Evolutionary conservation across 37 sponge, comb jelly and placozoan genomes (phyloP), one percentile per base, ranked within the genome.

Genomic region (Chondrosia reniformis): DNA sequence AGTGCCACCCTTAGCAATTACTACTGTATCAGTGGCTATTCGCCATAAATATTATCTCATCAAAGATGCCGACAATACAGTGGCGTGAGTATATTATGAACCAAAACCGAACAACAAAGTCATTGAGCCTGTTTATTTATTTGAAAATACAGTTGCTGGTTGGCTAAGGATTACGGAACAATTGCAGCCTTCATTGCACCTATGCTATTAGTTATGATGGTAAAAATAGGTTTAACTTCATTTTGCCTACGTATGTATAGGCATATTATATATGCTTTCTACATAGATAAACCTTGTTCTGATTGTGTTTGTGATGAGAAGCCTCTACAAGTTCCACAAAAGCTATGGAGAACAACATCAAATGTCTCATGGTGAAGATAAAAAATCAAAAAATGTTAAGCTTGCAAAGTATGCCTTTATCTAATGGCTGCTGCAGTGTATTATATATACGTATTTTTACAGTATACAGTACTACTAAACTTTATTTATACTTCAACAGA

Each of bases 131-230:
- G 15, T 10, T 19, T 15, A 10, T 15, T 19, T 15, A 49, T 56
- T 24, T 56, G 58, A 24, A 56, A 56, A 28, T 40, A 5, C n/a
- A 69, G 72, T 3, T 69, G 72, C 72, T 69, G 72, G 72, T 7
- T 69, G 72, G 39, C 72, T 1, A 34, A 25, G 41, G 72, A 69
- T 34, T 41, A 38, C 21, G 72, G 72, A 17, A 69, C 72, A 24
- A 69, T 69, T 69, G 38, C 41, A 38, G 72, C 72, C 42, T 69
- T 69, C 13, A 40, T 69, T 6, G 72, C 36, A 12, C 72, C 72
- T 17, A 69, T 69, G 72, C 36, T 31, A 1, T 25, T 39, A 4
- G 41, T 69, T 31, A 41, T 69, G 0, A 31, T 69, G 38, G 72
- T 69, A 34, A 69, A 28, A 4, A 28, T 12, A 12, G 12, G 17